Evolutionary conservation across 23 tunicate species (phyloP), one percentile per base, ranked within the genome.

Genomic region (Ascidia mentula): DNA sequence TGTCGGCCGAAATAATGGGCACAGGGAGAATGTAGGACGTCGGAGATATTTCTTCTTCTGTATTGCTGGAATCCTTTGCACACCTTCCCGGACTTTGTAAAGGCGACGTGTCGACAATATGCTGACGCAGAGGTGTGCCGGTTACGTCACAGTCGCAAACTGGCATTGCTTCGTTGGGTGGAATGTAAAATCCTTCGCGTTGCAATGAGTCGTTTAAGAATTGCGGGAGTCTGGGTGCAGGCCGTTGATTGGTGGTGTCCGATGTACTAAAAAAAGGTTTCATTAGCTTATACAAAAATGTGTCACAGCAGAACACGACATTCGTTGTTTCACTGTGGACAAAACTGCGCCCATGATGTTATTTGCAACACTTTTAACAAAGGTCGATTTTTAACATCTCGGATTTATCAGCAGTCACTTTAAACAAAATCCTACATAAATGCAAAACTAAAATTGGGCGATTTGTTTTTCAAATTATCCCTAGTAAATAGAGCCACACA

Each of bases 191-290:
- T 12, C 97, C 97, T 38, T 85, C 97, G 59, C 87, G 72, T 42
- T 81, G 77, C 37, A 91, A 40, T 1, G 97, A 91, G 12, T 86
- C 97, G 34, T 79, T 74, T 36, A 91, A 84, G 72, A 91, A 91
- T 1, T 91, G 87, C 12, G 97, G 97, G 17, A 84, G 80, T 74
- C 97, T 71, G 2, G 97, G 97, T 3, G 81, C 83, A 38, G 90
- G 87, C 59, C 97, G 60, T 18, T 35, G 39, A 3, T 17, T 42
- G 59, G 9, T 38, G n/a, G n/a, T n/a, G n/a, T n/a, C n/a, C n/a
- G n/a, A n/a, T n/a, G n/a, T n/a, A n/a, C n/a, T n/a, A n/a, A n/a
- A n/a, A n/a, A n/a, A n/a, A n/a, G n/a, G n/a, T n/a, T n/a, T n/a
- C n/a, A n/a, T n/a, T n/a, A n/a, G n/a, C n/a, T n/a, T n/a, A n/a